These are phyloP conservation scores for Drosophila longiperda DNA, from an alignment of 2,888 invertebrate genomes.

Conservation along the genomic window DNA sequence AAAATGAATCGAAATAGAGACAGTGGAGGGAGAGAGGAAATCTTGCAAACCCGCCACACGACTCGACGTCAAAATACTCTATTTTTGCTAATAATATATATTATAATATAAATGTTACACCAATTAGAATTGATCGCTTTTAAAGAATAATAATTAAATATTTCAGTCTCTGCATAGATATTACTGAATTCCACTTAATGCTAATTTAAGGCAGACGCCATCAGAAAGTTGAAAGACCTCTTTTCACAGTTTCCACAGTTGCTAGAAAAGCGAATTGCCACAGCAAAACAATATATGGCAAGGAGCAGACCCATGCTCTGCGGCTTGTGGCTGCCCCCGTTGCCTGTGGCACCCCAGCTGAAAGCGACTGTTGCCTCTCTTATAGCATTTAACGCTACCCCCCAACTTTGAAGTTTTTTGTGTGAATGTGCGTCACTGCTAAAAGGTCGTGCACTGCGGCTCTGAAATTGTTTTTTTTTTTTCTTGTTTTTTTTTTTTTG, in stretches of 20 bases:
- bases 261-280: conserved; percentile 10
- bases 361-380: conserved; percentile 41
- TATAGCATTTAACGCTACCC: conserved; percentile 42
- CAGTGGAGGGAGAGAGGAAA: conserved; percentile 16
- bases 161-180: not conserved
- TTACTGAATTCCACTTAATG: not conserved
- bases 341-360: conserved; percentile 2
- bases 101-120: not conserved
- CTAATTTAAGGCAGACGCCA: not conserved
- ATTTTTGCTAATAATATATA: too few species aligned
- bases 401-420: conserved; percentile 56
- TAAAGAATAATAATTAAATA: not conserved
- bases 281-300: conserved; percentile 52
- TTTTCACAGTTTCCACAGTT: not conserved
- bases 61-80: conserved; percentile 19
- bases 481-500: conserved; percentile 31
- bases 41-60: not conserved
- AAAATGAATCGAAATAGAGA: conserved; percentile 48
- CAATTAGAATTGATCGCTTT: not conserved
- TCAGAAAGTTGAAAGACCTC: not conserved
- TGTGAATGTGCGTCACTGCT: conserved; percentile 56
- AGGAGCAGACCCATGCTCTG: conserved; percentile 51
- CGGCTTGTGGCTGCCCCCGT: conserved; percentile 65
- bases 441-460: conserved; percentile 60
- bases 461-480: conserved; percentile 30